These are phyloP conservation scores for Cheilosia vulpina DNA, from an alignment of 2,888 invertebrate species.

Conservation along the genomic window DNA sequence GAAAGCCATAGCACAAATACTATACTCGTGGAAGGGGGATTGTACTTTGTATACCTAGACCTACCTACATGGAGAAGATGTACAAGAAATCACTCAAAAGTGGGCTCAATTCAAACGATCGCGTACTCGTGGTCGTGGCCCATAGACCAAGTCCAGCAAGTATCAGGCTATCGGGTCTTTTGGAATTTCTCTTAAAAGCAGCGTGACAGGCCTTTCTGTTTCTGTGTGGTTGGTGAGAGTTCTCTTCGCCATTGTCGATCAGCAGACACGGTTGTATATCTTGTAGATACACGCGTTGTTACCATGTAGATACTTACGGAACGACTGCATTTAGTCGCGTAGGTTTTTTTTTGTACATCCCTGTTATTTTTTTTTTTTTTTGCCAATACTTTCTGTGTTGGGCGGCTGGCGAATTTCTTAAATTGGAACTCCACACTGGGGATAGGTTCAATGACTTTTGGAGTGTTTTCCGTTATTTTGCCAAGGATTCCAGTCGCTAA, in stretches of 20 bases:
- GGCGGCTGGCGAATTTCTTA: constrained; percentile 24
- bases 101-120: constrained; percentile 29
- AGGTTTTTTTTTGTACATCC: constrained; percentile 16
- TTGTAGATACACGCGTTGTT: constrained; percentile 28
- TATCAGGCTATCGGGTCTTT: not conserved
- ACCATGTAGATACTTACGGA: constrained; percentile 40
- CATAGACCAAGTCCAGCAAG: not conserved
- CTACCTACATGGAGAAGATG: not conserved
- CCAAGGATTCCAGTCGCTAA: constrained; percentile 1
- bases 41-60: not conserved
- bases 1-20: not conserved
- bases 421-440: constrained; percentile 18
- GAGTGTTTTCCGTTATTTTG: constrained; percentile 8
- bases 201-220: not conserved
- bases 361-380: constrained; percentile 4
- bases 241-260: constrained; percentile 21
- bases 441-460: constrained; percentile 34
- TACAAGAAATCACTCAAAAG: constrained; percentile 47
- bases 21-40: not conserved
- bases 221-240: not conserved
- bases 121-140: not conserved
- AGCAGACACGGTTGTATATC: not conserved
- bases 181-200: constrained; percentile 38
- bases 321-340: constrained; percentile 42
- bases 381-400: constrained; percentile 7